phyloP scores from a whole-genome alignment of 92 coral and sea anemone species.

The Heliopora coerulea region DNA sequence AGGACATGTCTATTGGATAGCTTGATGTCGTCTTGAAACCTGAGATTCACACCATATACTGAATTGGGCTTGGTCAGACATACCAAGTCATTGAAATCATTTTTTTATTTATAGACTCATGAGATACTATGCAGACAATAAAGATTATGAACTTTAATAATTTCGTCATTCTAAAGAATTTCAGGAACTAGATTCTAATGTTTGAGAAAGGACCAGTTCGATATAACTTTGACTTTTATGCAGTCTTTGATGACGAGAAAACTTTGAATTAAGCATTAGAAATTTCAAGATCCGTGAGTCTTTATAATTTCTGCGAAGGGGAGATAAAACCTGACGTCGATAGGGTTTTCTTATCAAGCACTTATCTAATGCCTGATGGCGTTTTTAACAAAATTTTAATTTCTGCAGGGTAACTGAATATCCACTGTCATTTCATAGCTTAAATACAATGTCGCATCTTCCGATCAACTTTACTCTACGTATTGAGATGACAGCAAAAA shows the following conservation, averaged over 20 bases:
- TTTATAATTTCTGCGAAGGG: constrained; percentile 2
- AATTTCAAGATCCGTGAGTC: constrained; percentile 3
- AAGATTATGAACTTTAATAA: constrained; percentile 11
- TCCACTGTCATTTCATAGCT: no score
- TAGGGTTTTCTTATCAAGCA: not conserved
- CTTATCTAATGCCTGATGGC: constrained; percentile 14
- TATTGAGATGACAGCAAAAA: no score
- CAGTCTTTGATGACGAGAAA: not conserved
- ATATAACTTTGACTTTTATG: no score
- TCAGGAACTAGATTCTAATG: not conserved
- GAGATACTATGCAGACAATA: not conserved
- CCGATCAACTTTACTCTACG: no score
- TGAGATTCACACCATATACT: constrained; percentile 2
- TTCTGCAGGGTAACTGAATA: no score
- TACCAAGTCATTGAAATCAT: constrained; percentile 31
- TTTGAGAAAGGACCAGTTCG: not conserved
- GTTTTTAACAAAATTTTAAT: no score
- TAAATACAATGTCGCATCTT: no score
- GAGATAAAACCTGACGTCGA: no score
- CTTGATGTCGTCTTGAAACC: constrained; percentile 20
- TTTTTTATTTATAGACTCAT: not conserved
- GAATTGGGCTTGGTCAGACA: constrained; percentile 18
- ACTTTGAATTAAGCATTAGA: constrained; percentile 2
- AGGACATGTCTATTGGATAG: constrained; percentile 26
- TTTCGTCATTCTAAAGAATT: constrained; percentile 4